These are phyloP conservation scores for Pogonocichla stellata DNA, from an alignment of 2,113 vertebrate genomes.

Conservation along the genomic window DNA sequence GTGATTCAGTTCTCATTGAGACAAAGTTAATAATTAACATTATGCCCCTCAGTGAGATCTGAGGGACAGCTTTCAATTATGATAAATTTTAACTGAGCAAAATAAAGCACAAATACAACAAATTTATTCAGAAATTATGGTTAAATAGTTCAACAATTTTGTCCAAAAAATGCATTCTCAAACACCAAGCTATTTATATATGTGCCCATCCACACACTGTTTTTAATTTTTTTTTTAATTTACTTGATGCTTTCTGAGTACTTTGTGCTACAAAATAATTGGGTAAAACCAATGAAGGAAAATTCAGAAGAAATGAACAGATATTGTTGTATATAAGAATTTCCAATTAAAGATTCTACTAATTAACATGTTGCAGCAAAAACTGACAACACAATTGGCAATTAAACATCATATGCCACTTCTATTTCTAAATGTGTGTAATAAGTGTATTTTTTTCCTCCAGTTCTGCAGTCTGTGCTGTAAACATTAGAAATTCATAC, in stretches of 20 bases:
- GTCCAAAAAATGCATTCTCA: background rate
- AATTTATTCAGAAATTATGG: background rate
- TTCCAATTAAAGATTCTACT: background rate
- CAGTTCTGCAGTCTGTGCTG: background rate
- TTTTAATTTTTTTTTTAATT: background rate
- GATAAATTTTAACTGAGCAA: background rate
- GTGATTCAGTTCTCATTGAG: background rate
- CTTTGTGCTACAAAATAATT: background rate
- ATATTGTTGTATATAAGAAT: background rate
- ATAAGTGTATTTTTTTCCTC: background rate
- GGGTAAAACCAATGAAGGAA: slow-evolving; percentile 9
- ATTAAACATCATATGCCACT: background rate
- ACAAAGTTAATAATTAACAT: background rate
- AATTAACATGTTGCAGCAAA: background rate
- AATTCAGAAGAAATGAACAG: background rate
- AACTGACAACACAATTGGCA: background rate
- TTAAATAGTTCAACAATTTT: background rate
- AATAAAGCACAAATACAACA: background rate
- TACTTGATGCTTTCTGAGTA: background rate
- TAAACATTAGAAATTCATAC: background rate
- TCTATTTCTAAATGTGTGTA: background rate
- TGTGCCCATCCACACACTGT: background rate
- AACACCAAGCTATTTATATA: background rate
- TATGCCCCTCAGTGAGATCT: background rate
- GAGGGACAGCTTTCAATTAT: background rate